These are phyloP conservation scores for Papilio elwesi DNA, from an alignment of 2,888 invertebrate species.

Conservation along the genomic window DNA sequence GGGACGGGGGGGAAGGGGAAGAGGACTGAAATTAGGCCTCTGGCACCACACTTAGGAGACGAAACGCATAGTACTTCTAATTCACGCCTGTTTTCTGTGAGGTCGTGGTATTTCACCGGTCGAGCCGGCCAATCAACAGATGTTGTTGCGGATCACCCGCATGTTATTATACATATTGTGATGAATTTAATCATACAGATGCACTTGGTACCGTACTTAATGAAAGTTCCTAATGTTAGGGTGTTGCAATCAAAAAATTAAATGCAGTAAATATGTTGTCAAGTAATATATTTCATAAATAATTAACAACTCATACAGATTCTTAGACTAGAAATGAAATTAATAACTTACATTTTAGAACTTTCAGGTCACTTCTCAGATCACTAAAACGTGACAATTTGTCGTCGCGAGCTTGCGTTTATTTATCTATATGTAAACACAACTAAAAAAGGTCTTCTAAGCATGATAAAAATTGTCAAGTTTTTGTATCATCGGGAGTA, in stretches of 20 bases:
- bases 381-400: slow-evolving; percentile 13
- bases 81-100: too few species aligned
- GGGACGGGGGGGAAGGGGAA: too few species aligned
- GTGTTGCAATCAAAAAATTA: neutral
- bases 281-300: slow-evolving; percentile 46
- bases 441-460: slow-evolving; percentile 1
- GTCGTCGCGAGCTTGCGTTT: neutral
- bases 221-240: neutral
- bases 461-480: slow-evolving; percentile 25
- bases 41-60: too few species aligned
- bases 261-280: slow-evolving; percentile 14
- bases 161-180: too few species aligned
- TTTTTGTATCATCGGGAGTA: slow-evolving; percentile 20
- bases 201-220: too few species aligned
- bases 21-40: too few species aligned
- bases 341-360: slow-evolving; percentile 32
- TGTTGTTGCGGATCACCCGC: too few species aligned
- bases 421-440: slow-evolving; percentile 18
- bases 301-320: slow-evolving; percentile 49
- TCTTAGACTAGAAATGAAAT: slow-evolving; percentile 55
- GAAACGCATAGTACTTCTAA: too few species aligned
- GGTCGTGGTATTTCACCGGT: too few species aligned
- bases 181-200: too few species aligned
- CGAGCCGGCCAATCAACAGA: too few species aligned
- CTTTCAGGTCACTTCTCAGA: slow-evolving; percentile 15